These are phyloP conservation scores for Rhopalosiphum maidis DNA, from an alignment of 1,140 invertebrate genomes.

Conservation along the genomic window DNA sequence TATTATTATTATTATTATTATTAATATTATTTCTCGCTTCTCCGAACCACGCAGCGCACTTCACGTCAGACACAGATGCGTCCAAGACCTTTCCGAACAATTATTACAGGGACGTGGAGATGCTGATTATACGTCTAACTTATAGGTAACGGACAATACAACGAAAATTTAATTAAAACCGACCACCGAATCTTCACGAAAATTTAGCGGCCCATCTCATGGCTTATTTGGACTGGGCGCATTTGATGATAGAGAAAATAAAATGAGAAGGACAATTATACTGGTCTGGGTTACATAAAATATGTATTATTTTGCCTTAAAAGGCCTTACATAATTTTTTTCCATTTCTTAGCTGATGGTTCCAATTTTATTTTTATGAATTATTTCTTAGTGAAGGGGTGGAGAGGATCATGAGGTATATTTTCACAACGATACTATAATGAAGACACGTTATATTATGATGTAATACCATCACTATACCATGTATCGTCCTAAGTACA, in stretches of 20 bases:
- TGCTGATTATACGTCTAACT: neutral
- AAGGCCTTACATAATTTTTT: neutral
- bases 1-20: slow-evolving; percentile 4
- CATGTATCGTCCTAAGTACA: neutral
- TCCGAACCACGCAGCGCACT: neutral
- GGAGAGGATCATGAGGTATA: too few species aligned
- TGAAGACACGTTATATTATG: neutral
- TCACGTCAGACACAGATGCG: neutral
- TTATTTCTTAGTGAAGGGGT: neutral
- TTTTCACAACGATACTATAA: neutral
- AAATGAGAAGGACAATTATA: neutral
- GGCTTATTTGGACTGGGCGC: too few species aligned
- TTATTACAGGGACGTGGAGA: neutral
- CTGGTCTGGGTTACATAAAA: neutral
- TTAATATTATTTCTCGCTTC: neutral
- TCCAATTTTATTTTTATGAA: neutral
- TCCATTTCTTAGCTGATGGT: too few species aligned
- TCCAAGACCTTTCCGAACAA: neutral
- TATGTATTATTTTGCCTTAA: neutral
- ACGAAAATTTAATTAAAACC: neutral
- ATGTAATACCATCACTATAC: neutral
- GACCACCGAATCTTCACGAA: neutral
- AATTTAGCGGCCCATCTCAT: neutral
- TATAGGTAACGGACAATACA: neutral
- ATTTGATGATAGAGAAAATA: neutral